These are phyloP conservation scores for Dendrolimus punctatus DNA, from an alignment of 1,140 invertebrate species.

Conservation along the genomic window DNA sequence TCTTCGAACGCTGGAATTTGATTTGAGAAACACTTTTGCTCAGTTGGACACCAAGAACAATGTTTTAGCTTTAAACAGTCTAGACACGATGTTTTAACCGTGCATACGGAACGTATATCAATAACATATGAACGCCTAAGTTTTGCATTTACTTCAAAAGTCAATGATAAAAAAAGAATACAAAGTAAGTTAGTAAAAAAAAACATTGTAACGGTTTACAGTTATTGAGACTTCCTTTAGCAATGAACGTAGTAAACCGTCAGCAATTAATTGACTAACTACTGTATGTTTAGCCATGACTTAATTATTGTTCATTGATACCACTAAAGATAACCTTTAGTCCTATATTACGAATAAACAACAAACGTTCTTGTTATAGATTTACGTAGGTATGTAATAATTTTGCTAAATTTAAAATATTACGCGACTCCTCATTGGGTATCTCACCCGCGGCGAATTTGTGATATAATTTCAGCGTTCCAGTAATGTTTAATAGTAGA, in stretches of 20 bases:
- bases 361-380: constrained; percentile 16
- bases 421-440: too few relatives aligned
- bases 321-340: constrained; percentile 50
- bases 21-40: constrained; percentile 46
- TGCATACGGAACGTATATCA: constrained; percentile 42
- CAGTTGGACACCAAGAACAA: constrained; percentile 49
- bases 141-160: constrained; percentile 7
- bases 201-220: constrained; percentile 7
- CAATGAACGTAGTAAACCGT: too few relatives aligned
- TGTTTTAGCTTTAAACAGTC: constrained; percentile 49
- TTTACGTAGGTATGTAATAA: constrained; percentile 5
- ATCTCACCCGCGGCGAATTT: too few relatives aligned
- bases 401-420: too few relatives aligned
- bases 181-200: too few relatives aligned
- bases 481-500: too few relatives aligned
- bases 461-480: too few relatives aligned
- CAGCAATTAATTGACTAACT: too few relatives aligned
- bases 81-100: constrained; percentile 43
- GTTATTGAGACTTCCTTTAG: constrained; percentile 10
- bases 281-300: constrained; percentile 28
- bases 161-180: constrained; percentile 3
- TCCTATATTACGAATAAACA: constrained; percentile 29
- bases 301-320: constrained; percentile 30
- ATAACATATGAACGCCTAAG: constrained; percentile 22
- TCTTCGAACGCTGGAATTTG: constrained; percentile 20